Conservation (phyloP, 2,797 vertebrate species). For the Distichodus sexfasciatus region DNA sequence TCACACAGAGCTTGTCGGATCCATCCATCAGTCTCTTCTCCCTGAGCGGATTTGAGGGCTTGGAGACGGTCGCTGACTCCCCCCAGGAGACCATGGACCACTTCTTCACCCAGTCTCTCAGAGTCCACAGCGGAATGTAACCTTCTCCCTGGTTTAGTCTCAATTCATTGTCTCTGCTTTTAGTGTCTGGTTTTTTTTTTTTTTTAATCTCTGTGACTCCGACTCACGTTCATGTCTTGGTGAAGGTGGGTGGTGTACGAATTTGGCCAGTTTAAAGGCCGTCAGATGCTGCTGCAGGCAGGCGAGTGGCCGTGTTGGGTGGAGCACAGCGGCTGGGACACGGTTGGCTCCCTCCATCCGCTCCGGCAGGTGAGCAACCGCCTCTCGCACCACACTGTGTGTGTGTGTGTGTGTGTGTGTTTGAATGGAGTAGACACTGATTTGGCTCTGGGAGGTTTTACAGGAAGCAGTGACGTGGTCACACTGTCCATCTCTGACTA, state of each 20-base stretch:
- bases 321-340: constrained; percentile 78
- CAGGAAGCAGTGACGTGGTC: too few species aligned
- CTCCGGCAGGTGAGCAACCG: constrained; percentile 72
- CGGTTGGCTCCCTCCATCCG: constrained; percentile 78
- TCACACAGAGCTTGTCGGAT: constrained; percentile 77
- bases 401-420: too few species aligned
- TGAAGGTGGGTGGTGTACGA: constrained; percentile 83
- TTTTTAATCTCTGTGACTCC: not conserved
- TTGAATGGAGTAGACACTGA: too few species aligned
- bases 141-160: constrained; percentile 49
- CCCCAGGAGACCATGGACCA: constrained; percentile 68
- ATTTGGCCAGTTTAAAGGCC: constrained; percentile 78
- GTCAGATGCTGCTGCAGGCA: constrained; percentile 75
- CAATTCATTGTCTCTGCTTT: not conserved
- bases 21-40: constrained; percentile 79
- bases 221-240: not conserved
- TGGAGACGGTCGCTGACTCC: constrained; percentile 72
- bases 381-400: too few species aligned
- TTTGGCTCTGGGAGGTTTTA: too few species aligned
- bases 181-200: not conserved
- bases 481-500: too few species aligned
- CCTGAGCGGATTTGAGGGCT: constrained; percentile 78
- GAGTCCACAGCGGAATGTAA: constrained; percentile 80
- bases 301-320: constrained; percentile 74
- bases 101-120: constrained; percentile 79